Percentiles rank a stretch among this genome's conserved stretches.
Conservation (phyloP, 2,113 vertebrate genomes). For the Neodontobutis hainanensis region DNA sequence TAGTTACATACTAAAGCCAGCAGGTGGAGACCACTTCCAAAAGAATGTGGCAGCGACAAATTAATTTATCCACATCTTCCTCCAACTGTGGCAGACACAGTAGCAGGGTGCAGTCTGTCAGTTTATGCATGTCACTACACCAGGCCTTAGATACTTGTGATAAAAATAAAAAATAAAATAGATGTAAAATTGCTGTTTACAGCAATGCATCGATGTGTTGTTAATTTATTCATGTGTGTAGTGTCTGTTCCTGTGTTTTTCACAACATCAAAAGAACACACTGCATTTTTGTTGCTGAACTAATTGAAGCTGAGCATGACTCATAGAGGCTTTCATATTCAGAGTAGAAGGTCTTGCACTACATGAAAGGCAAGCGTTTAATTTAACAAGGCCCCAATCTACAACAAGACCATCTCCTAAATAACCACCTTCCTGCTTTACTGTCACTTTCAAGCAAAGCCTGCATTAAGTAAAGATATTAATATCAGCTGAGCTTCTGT, state of each 20-base stretch:
- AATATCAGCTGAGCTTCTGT: not conserved
- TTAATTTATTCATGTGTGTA: not conserved
- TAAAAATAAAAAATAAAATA: no score
- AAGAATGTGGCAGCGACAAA: not conserved
- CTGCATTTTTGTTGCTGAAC: slow-evolving; percentile 7
- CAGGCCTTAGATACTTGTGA: no score
- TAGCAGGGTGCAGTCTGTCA: slow-evolving; percentile 27
- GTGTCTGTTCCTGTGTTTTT: not conserved
- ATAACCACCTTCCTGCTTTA: not conserved
- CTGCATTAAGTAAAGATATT: not conserved
- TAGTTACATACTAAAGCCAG: slow-evolving; percentile 23
- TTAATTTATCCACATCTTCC: not conserved
- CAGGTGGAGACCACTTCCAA: slow-evolving; percentile 43
- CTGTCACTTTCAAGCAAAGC: not conserved
- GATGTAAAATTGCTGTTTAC: no score
- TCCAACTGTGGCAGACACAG: slow-evolving; percentile 28
- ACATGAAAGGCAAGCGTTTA: slow-evolving; percentile 19
- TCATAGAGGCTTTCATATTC: slow-evolving; percentile 35
- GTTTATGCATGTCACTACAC: not conserved
- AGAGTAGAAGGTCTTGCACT: slow-evolving; percentile 9
- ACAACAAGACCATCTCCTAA: slow-evolving; percentile 9
- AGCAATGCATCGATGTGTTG: not conserved
- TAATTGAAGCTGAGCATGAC: slow-evolving; percentile 15
- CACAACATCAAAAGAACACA: slow-evolving; percentile 20
- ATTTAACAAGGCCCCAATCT: slow-evolving; percentile 11